Base-by-base conservation (phyloP, 1,140 invertebrate genomes). In the Apis dorsata region DNA sequence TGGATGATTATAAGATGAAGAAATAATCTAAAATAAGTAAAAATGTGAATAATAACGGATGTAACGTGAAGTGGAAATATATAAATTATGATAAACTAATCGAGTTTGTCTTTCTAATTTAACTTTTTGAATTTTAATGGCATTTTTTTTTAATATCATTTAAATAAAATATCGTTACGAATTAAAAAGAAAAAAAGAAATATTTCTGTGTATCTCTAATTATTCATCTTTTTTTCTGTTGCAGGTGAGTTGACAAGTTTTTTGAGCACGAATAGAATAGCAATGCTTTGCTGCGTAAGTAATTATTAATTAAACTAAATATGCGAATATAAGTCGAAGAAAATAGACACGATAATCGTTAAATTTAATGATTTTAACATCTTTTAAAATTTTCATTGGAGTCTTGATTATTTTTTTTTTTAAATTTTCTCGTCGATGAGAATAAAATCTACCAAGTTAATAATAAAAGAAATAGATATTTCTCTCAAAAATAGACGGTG, bases 201-300 rank as follows among this genome's bases (percentile, higher is more conserved):
- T 15, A 24, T 62, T 24, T 63, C 13, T 55, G 0, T 5, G 0
- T 44, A 1, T 19, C 1, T n/a, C 1, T 49, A 51, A 51, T 19
- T n/a, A 13, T 13, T 69, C n/a, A 15, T 69, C 17, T 69, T 7
- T 13, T n/a, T 51, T 34, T 78, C 55, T 85, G 59, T 88, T 88
- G 12, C 85, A 89, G 88, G 88, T 89, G 85, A 89, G 88, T 88
- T 68, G n/a, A 59, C 55, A 76, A 74, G 66, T 65, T 77, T 10
- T 21, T 76, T 44, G 34, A 44, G 49, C 59, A 68, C 73, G n/a
- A 55, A 49, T 59, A 13, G 19, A 59, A 15, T 60, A 51, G n/a
- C 62, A 28, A n/a, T 75, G 28, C 44, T 76, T 68, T 44, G 72
- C 65, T 81, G 74, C n/a, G 81, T 87, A 77, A 83, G 86, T 85